Percentiles rank a stretch among this genome's conserved stretches.
Evolutionary conservation across 2,888 invertebrate genomes (phyloP).

Genomic region (Pegoplata infirma): DNA sequence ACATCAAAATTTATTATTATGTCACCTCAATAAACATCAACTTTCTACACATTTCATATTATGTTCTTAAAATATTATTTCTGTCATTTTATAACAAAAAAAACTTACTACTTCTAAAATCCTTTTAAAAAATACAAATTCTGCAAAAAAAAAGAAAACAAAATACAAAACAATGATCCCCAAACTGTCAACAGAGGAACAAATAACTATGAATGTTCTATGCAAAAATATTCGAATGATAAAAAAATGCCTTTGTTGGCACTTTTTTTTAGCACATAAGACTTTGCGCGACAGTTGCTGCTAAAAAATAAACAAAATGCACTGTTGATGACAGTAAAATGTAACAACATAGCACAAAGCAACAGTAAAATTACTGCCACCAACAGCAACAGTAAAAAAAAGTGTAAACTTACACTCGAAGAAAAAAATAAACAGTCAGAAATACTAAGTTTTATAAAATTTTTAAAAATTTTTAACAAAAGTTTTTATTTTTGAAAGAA

Average conservation of each 20-base stretch:
- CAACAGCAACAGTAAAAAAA: background rate
- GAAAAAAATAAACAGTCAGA: too few species aligned
- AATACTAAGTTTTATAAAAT: too few species aligned
- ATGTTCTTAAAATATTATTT: conserved; percentile 26
- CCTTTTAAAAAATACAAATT: conserved; percentile 39
- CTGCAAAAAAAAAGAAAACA: conserved; percentile 11
- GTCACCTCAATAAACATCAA: background rate
- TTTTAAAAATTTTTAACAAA: too few species aligned
- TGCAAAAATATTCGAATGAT: conserved; percentile 26
- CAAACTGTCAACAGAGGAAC: conserved; percentile 31
- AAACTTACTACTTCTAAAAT: conserved; percentile 17
- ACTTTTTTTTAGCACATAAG: conserved; percentile 44
- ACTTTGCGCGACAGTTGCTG: conserved; percentile 61
- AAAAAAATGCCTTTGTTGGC: conserved; percentile 45
- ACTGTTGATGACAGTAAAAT: conserved; percentile 61
- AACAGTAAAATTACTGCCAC: background rate
- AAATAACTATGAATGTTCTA: conserved; percentile 51
- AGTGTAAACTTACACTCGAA: background rate
- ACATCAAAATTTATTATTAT: too few species aligned
- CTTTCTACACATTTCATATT: conserved; percentile 18
- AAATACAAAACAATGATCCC: conserved; percentile 6
- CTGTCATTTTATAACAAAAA: conserved; percentile 7
- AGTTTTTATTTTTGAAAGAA: too few species aligned
- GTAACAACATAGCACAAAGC: conserved; percentile 48
- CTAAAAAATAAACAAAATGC: conserved; percentile 47